A percentile compares a stretch with the other conserved stretches of the same genome.
Conservation (phyloP, 2,888 invertebrate genomes). For the Chymomyza caudatula region DNA sequence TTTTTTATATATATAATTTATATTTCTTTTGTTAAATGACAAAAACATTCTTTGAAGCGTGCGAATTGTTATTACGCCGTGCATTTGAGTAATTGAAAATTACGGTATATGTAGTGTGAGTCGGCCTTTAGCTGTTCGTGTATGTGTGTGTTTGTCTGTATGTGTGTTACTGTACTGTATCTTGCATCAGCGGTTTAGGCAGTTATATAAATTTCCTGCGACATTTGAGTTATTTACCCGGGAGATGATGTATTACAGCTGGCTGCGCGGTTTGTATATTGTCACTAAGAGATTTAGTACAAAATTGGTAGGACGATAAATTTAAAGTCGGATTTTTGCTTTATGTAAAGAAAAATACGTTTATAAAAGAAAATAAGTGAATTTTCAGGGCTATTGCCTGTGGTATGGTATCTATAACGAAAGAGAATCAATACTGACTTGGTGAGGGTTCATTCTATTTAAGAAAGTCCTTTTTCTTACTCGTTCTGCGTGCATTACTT, state of each 20-base stretch:
- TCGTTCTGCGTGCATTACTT: no score
- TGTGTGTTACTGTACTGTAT: neutral
- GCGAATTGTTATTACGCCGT: slow-evolving; percentile 14
- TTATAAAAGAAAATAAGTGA: no score
- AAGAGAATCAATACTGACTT: no score
- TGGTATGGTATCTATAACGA: no score
- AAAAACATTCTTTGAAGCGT: neutral
- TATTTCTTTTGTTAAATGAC: neutral
- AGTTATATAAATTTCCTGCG: slow-evolving; percentile 30
- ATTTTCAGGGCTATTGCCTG: no score
- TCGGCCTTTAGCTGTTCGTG: neutral
- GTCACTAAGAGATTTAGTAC: neutral
- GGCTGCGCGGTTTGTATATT: slow-evolving; percentile 2
- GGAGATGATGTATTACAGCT: slow-evolving; percentile 34
- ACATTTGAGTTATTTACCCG: slow-evolving; percentile 37
- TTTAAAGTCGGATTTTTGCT: no score
- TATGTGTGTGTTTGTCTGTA: neutral
- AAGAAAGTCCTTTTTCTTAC: no score
- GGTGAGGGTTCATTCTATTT: no score
- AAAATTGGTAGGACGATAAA: neutral
- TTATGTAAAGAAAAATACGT: no score
- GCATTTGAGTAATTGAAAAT: slow-evolving; percentile 44
- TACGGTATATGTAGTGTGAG: neutral
- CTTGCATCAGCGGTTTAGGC: slow-evolving; percentile 3
- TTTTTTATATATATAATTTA: neutral